phyloP scores from a whole-genome alignment of 2,888 invertebrate species.

The Melanophora roralis region DNA sequence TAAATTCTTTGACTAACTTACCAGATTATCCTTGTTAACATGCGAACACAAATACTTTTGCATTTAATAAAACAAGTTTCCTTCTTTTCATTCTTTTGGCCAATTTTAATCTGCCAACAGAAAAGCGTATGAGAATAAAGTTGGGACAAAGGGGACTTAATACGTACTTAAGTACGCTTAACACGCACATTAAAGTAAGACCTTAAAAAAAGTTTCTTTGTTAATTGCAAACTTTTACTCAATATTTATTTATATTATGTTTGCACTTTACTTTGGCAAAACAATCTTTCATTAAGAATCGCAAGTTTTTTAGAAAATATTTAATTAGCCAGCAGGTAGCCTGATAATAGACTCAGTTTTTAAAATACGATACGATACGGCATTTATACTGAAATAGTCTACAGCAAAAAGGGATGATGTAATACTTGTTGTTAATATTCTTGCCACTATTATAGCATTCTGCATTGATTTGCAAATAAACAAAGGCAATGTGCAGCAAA shows the following conservation, averaged over 20 bases:
- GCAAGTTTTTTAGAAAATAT: no score
- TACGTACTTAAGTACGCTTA: slow-evolving; percentile 51
- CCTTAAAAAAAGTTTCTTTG: slow-evolving; percentile 25
- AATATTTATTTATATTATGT: slow-evolving; percentile 27
- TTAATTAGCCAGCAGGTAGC: no score
- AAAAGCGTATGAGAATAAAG: not conserved
- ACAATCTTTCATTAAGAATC: not conserved
- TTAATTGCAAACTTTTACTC: slow-evolving; percentile 8
- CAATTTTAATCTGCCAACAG: slow-evolving; percentile 38
- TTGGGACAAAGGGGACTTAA: slow-evolving; percentile 22
- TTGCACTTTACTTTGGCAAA: not conserved
- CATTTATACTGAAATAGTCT: no score
- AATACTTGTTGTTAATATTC: not conserved
- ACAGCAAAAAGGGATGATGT: no score
- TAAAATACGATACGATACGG: no score
- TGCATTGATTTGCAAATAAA: slow-evolving; percentile 23
- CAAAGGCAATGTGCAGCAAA: slow-evolving; percentile 9
- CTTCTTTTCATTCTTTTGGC: slow-evolving; percentile 22
- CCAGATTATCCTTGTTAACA: slow-evolving; percentile 48
- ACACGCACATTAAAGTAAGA: slow-evolving; percentile 52
- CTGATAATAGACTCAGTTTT: no score
- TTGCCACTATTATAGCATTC: not conserved
- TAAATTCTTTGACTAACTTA: not conserved
- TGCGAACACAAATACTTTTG: slow-evolving; percentile 34
- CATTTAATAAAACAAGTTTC: not conserved